phyloP scores from a whole-genome alignment of 92 coral and sea anemone species.

The Ricordea florida region DNA sequence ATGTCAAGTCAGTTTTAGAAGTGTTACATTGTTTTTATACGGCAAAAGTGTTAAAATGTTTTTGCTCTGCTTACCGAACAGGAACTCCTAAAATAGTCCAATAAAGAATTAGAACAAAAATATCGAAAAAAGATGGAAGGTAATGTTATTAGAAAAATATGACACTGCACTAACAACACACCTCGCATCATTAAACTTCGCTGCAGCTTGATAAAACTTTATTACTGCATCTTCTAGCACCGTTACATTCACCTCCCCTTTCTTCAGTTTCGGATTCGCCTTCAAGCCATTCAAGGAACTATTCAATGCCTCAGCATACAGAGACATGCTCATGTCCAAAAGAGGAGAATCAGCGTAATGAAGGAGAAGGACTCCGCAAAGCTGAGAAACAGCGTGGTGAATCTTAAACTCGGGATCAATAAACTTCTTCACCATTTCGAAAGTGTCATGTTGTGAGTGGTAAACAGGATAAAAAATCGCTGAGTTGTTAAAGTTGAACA shows the following conservation, averaged over 20 bases:
- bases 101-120: no score
- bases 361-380: constrained; percentile 63
- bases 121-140: not conserved
- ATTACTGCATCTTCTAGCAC: constrained; percentile 29
- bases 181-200: constrained; percentile 15
- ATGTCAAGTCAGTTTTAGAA: no score
- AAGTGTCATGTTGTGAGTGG: constrained; percentile 87
- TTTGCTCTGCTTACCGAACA: no score
- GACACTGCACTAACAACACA: not conserved
- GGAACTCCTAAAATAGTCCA: no score
- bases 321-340: constrained; percentile 51
- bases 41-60: no score
- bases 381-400: constrained; percentile 71
- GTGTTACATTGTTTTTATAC: no score
- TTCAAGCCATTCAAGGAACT: constrained; percentile 52
- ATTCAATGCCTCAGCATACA: constrained; percentile 57
- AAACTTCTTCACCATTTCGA: constrained; percentile 75
- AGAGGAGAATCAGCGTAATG: constrained; percentile 76
- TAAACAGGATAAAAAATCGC: constrained; percentile 65
- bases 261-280: not conserved
- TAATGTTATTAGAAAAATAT: not conserved
- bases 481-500: constrained; percentile 34
- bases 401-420: constrained; percentile 78
- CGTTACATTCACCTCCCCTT: not conserved
- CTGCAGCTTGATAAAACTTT: constrained; percentile 22